These are phyloP conservation scores for Paracentrotus lividus DNA, from an alignment of 53 echinoderm and acorn worm species.

Conservation along the genomic window DNA sequence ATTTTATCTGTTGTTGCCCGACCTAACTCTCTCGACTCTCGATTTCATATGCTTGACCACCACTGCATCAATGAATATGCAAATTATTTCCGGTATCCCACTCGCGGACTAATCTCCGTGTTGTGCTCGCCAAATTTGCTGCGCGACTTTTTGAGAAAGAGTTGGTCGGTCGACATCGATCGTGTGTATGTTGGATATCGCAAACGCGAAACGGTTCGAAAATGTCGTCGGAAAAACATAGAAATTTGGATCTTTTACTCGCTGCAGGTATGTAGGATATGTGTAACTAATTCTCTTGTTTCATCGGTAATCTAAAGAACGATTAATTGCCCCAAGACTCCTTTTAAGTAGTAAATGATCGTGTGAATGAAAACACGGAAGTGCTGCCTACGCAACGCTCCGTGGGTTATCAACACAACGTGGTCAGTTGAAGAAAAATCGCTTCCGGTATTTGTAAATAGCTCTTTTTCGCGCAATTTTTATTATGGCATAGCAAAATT, in stretches of 20 bases:
- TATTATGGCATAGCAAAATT: background rate
- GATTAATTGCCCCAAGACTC: background rate
- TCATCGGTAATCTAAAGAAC: background rate
- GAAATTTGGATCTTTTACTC: constrained; percentile 90
- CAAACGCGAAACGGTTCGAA: background rate
- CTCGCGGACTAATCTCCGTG: constrained; percentile 60
- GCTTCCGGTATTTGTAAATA: constrained; percentile 64
- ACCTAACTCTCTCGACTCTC: no score
- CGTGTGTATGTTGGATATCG: background rate
- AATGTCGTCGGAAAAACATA: constrained; percentile 75
- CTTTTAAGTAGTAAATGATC: constrained; percentile 29
- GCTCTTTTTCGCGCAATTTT: constrained; percentile 39
- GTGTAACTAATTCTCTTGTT: background rate
- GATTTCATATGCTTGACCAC: background rate
- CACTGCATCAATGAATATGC: constrained; percentile 59
- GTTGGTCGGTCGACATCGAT: background rate
- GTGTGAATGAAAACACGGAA: constrained; percentile 62
- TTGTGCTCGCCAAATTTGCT: constrained; percentile 1
- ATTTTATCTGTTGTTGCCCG: no score
- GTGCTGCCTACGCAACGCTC: constrained; percentile 71
- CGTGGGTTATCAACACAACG: constrained; percentile 66
- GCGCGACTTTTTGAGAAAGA: constrained; percentile 38
- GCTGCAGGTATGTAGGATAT: constrained; percentile 83
- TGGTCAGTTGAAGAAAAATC: constrained; percentile 44
- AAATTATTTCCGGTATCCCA: constrained; percentile 95